A percentile compares a stretch with the other conserved stretches of the same genome.
phyloP scores from a whole-genome alignment of 2,888 invertebrate species.

The Metacarcinus magister region DNA sequence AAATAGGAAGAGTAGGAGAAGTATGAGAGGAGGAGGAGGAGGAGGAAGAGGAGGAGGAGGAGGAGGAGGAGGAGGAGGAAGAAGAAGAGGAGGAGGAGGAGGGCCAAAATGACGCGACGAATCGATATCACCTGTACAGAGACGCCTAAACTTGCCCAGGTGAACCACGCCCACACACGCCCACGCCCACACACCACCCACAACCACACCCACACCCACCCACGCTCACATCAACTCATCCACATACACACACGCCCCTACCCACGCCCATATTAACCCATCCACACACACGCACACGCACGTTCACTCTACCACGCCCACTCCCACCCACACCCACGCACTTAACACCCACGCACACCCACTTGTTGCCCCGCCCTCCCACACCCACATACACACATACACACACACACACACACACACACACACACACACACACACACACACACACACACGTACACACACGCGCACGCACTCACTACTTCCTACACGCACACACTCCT shows the following conservation, averaged over 20 bases:
- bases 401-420: constrained; percentile 28
- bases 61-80: not conserved
- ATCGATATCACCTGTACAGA: not conserved
- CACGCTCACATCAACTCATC: too few relatives aligned
- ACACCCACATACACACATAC: too few relatives aligned
- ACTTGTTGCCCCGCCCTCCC: too few relatives aligned
- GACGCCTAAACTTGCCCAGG: not conserved
- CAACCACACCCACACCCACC: too few relatives aligned
- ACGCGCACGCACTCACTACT: not conserved
- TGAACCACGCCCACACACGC: not conserved
- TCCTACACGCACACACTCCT: not conserved
- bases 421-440: constrained; percentile 41
- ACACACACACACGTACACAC: not conserved
- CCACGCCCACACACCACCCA: too few relatives aligned
- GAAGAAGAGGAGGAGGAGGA: not conserved
- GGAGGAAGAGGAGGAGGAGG: not conserved
- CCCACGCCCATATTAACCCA: too few relatives aligned
- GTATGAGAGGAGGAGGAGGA: not conserved
- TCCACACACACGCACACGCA: too few relatives aligned
- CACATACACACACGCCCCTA: too few relatives aligned
- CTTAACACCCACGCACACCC: too few relatives aligned
- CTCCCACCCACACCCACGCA: too few relatives aligned
- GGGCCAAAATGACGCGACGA: not conserved
- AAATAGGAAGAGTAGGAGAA: not conserved
- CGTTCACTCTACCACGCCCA: too few relatives aligned